Evolutionary conservation across 2,888 invertebrate genomes (phyloP).

Genomic region (Zhuqinia jingwanae): DNA sequence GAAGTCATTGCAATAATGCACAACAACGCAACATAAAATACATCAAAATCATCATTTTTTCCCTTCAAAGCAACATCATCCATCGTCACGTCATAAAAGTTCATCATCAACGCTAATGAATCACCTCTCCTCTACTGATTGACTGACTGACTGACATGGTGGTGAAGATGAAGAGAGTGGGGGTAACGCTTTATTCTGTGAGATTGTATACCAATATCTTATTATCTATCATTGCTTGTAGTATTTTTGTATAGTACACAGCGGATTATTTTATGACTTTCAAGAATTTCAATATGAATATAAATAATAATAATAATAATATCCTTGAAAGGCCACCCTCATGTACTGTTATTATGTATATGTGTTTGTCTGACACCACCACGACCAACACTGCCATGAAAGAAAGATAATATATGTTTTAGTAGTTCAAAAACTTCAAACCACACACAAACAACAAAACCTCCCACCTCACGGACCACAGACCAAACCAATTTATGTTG

Average conservation of each 20-base stretch:
- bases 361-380: slow-evolving; percentile 18
- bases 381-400: background rate
- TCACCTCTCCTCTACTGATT: background rate
- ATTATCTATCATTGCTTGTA: too few relatives aligned
- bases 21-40: too few relatives aligned
- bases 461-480: too few relatives aligned
- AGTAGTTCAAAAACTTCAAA: slow-evolving; percentile 34
- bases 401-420: too few relatives aligned
- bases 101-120: background rate
- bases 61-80: too few relatives aligned
- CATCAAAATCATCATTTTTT: too few relatives aligned
- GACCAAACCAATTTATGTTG: background rate
- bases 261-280: background rate
- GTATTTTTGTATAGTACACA: background rate
- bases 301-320: too few relatives aligned
- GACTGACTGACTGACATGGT: slow-evolving; percentile 28
- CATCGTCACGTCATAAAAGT: background rate
- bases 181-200: slow-evolving; percentile 3
- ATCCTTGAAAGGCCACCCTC: slow-evolving; percentile 51
- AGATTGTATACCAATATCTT: background rate
- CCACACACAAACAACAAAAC: background rate
- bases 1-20: too few relatives aligned
- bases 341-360: background rate
- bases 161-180: too few relatives aligned
- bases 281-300: background rate